Base-by-base conservation (phyloP, 2,888 invertebrate species). In the Gnatocerus cornutus region DNA sequence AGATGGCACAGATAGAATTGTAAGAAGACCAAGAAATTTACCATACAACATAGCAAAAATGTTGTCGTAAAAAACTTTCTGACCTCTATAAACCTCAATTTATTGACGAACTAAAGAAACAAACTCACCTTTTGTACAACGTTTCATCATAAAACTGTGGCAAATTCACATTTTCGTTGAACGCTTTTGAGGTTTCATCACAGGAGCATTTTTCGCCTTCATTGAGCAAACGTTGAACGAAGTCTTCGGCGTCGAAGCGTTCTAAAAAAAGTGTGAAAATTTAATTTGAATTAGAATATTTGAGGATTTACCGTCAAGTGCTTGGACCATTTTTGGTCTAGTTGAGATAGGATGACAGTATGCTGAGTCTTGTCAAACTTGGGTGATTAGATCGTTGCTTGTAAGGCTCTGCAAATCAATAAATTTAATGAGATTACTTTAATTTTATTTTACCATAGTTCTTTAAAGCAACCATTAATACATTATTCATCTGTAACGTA, bases 1-100 rank as follows among this genome's bases (percentile, higher is more conserved):
- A 2, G 92, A 90, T 0, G 93, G 92, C 56, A 95, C 86, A 0
- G 93, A 87, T 69, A 97, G 86, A 14, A 96, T 90, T 0, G 91
- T 87, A 9, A 95, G 84, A 27, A 97, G 86, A 0, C 96, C 96
- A 53, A 90, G 86, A 39, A 95, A 84, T 89, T 95, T 95, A 0
- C 91, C 89, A 0, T 90, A 86, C 71, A 91, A 88, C 79, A 95
- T 87, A 0, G 90, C 86, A 80, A 91, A 93, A 59, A 92, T 86
- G 82, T 95, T 90, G 66, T 90, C 87, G 76, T 86, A 85, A 83
- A 91, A 93, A 81, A 92, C 93, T 13, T 86, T 82, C 76, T 94
- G 93, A 0, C 93, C 96, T 74, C 93, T 93, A 84, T 45, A 85
- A 85, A 50, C 2, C 4, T 5, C 1, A 37, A 7, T n/a, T 33